phyloP scores from a whole-genome alignment of 2,113 vertebrate genomes.

The Clarias gariepinus region DNA sequence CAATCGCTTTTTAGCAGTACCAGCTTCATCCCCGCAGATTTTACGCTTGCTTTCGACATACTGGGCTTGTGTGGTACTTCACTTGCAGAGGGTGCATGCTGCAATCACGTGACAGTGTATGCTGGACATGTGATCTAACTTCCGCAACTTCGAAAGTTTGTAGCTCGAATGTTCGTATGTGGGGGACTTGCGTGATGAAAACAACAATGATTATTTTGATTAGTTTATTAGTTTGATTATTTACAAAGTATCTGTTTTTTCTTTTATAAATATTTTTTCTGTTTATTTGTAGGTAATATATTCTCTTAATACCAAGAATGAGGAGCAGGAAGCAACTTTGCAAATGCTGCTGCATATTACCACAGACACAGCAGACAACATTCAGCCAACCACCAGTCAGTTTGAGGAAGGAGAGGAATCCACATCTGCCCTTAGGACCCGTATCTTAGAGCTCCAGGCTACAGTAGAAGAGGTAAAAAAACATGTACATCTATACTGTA shows the following conservation, averaged over 20 bases:
- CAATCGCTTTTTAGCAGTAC: too few relatives aligned
- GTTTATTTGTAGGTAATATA: constrained; percentile 85
- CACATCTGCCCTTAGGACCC: constrained; percentile 73
- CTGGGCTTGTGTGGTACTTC: too few relatives aligned
- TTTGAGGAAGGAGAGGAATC: constrained; percentile 76
- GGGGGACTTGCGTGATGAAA: too few relatives aligned
- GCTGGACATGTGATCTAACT: too few relatives aligned
- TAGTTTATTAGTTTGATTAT: not conserved
- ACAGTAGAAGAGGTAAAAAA: constrained; percentile 78
- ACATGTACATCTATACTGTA: not conserved
- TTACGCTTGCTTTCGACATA: too few relatives aligned
- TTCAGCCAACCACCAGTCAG: constrained; percentile 68
- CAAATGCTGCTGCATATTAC: constrained; percentile 80
- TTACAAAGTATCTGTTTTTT: not conserved
- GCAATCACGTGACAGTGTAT: too few relatives aligned
- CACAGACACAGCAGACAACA: constrained; percentile 74
- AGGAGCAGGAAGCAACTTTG: constrained; percentile 85
- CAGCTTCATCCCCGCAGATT: too few relatives aligned
- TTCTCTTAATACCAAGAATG: constrained; percentile 89
- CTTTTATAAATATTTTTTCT: not conserved
- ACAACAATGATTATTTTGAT: too few relatives aligned
- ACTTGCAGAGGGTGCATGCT: too few relatives aligned
- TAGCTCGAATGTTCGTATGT: too few relatives aligned
- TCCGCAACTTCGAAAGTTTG: too few relatives aligned
- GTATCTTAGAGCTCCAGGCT: constrained; percentile 82